Evolutionary conservation across 2,888 invertebrate genomes (phyloP).

Genomic region (Limnephilus marmoratus): DNA sequence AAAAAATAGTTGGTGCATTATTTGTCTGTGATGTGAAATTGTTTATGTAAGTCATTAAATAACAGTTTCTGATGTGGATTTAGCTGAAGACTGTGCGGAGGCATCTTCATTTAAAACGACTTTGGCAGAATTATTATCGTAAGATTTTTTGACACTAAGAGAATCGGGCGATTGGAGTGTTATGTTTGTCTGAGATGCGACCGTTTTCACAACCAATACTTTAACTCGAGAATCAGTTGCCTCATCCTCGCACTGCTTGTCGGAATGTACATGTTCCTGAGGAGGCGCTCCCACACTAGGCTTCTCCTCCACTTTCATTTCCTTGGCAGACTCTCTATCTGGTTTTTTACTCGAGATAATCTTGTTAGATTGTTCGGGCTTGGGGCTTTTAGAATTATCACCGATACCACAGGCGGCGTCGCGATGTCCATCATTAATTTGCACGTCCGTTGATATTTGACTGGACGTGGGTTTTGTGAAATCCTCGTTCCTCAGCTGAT

Average conservation of each 20-base stretch:
- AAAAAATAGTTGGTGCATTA: conserved; percentile 3
- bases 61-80: conserved; percentile 60
- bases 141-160: conserved; percentile 66
- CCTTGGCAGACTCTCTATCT: not conserved
- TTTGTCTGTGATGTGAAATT: not conserved
- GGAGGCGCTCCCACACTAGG: not conserved
- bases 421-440: conserved; percentile 22
- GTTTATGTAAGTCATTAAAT: conserved; percentile 48
- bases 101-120: conserved; percentile 53
- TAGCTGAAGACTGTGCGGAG: conserved; percentile 44
- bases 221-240: conserved; percentile 53
- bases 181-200: conserved; percentile 74
- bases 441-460: conserved; percentile 36
- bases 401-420: not conserved
- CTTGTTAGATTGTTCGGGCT: conserved; percentile 30
- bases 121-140: conserved; percentile 65
- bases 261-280: not conserved
- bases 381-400: not conserved
- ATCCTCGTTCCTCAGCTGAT: conserved; percentile 67
- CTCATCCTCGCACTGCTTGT: conserved; percentile 22
- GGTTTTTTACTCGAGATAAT: not conserved
- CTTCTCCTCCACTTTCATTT: not conserved
- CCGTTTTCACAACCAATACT: conserved; percentile 68
- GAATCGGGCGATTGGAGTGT: conserved; percentile 72
- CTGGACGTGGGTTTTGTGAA: conserved; percentile 58